phyloP scores from a whole-genome alignment of 2,797 vertebrate species.

The Galago senegalensis region DNA sequence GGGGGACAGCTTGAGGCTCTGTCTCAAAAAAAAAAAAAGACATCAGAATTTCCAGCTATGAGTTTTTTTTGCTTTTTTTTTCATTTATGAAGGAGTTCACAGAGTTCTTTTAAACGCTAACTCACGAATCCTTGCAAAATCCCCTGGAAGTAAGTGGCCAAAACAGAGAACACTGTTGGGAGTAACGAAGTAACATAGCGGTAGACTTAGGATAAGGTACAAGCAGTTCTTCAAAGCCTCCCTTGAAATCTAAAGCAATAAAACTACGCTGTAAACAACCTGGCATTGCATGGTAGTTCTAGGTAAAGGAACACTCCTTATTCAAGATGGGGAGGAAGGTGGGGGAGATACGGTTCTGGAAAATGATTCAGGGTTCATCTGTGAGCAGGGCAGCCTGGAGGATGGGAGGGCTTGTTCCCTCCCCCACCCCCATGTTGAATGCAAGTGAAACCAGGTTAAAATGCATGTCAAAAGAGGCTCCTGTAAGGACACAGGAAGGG shows the following conservation, averaged over 20 bases:
- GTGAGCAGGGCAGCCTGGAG: background rate
- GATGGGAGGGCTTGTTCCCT: background rate
- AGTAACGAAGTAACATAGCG: background rate
- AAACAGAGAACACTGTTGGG: background rate
- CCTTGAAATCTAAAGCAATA: fast-evolving
- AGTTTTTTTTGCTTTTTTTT: constrained; percentile 50
- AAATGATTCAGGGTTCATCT: background rate
- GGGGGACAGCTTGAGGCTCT: too few species aligned
- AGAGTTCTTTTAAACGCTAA: background rate
- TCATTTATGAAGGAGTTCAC: background rate
- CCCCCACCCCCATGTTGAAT: fast-evolving
- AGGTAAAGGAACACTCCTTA: background rate
- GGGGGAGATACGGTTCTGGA: background rate
- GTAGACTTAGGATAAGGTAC: background rate
- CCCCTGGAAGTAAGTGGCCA: background rate
- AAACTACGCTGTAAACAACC: background rate
- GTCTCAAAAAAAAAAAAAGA: too few species aligned
- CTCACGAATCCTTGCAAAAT: background rate
- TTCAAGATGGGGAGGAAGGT: background rate
- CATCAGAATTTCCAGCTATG: background rate
- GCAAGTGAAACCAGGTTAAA: background rate
- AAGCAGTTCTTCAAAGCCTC: background rate
- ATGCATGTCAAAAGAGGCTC: background rate
- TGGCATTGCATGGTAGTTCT: background rate
- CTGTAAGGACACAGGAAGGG: background rate